Evolutionary conservation across 1,140 invertebrate genomes (phyloP).

Genomic region (Microplitis demolitor): DNA sequence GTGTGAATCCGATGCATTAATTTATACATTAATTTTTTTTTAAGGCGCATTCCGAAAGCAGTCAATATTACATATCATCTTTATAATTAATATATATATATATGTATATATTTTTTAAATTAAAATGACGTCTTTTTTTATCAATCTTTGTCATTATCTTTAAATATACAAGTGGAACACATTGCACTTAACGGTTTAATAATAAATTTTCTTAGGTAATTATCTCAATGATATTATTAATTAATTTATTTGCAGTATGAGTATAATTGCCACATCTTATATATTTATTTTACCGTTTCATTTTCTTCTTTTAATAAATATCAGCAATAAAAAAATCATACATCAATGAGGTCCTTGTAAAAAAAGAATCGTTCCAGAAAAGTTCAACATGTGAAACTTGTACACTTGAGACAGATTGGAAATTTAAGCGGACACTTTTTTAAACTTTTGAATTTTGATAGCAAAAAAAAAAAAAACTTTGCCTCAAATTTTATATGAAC

Average conservation of each 20-base stretch:
- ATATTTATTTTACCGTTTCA: constrained; percentile 17
- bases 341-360: too few relatives aligned
- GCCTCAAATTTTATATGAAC: neutral
- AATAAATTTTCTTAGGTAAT: constrained; percentile 28
- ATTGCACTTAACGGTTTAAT: constrained; percentile 53
- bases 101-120: too few relatives aligned
- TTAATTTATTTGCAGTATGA: constrained; percentile 6
- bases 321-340: too few relatives aligned
- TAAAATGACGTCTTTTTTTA: neutral
- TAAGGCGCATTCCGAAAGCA: constrained; percentile 56
- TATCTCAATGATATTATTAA: neutral
- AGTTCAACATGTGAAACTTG: too few relatives aligned
- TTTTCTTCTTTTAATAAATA: too few relatives aligned
- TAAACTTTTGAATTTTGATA: too few relatives aligned
- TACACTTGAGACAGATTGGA: too few relatives aligned
- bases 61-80: constrained; percentile 27
- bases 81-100: too few relatives aligned
- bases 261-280: too few relatives aligned
- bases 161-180: constrained; percentile 44
- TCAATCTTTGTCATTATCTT: constrained; percentile 36
- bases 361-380: too few relatives aligned
- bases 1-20: too few relatives aligned
- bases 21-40: constrained; percentile 29
- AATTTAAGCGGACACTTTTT: too few relatives aligned
- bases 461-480: constrained; percentile 25